phyloP scores from a whole-genome alignment of 2,797 vertebrate genomes.

The Pseudochromis fuscus region DNA sequence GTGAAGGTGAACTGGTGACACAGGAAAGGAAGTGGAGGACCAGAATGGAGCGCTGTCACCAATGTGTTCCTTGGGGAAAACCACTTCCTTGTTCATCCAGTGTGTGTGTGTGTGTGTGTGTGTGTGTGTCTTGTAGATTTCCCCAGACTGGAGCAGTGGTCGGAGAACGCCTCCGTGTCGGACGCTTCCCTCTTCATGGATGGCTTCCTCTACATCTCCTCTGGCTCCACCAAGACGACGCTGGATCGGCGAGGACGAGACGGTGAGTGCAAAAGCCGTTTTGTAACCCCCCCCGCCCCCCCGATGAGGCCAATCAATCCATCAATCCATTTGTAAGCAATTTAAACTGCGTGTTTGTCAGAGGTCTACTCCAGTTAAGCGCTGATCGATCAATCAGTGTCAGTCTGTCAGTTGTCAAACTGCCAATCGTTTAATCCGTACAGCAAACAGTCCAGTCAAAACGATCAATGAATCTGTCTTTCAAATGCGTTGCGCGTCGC shows the following conservation, averaged over 20 bases:
- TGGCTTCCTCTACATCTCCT: slow-evolving; percentile 92
- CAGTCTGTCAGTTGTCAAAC: slow-evolving; percentile 72
- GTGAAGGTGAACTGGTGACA: slow-evolving; percentile 1
- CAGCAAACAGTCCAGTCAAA: slow-evolving; percentile 66
- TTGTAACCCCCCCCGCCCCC: slow-evolving; percentile 12
- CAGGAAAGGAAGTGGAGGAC: not conserved
- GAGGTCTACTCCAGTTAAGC: slow-evolving; percentile 69
- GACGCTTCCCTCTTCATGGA: slow-evolving; percentile 89
- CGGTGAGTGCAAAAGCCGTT: slow-evolving; percentile 81
- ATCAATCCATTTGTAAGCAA: slow-evolving; percentile 63
- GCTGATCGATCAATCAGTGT: slow-evolving; percentile 75
- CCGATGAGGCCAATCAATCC: slow-evolving; percentile 58
- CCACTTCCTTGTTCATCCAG: slow-evolving; percentile 21
- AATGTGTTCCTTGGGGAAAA: not conserved
- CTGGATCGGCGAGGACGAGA: slow-evolving; percentile 90
- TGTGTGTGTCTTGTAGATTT: slow-evolving; percentile 84
- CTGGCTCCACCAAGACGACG: slow-evolving; percentile 81
- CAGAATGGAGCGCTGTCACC: not conserved
- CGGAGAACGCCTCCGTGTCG: slow-evolving; percentile 79
- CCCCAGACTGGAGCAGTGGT: slow-evolving; percentile 85
- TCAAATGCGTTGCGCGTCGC: slow-evolving; percentile 39
- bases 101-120: not conserved
- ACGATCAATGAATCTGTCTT: slow-evolving; percentile 72
- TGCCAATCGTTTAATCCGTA: slow-evolving; percentile 72
- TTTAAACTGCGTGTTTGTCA: slow-evolving; percentile 67